Evolutionary conservation across 2,888 invertebrate genomes (phyloP).

Genomic region (Acronicta alni): DNA sequence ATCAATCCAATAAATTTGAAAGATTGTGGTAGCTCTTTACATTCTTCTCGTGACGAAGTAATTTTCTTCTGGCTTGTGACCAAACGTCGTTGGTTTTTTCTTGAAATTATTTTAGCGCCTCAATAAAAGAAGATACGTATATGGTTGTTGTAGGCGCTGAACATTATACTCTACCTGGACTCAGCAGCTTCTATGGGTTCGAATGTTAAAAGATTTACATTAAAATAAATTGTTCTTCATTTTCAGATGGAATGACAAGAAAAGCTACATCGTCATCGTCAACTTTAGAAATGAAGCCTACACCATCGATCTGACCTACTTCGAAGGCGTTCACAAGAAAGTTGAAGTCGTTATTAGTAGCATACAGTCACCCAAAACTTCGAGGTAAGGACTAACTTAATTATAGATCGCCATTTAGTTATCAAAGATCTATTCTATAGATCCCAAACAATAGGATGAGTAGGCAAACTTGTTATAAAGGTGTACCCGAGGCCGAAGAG

Average conservation of each 20-base stretch:
- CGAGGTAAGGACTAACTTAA: constrained; percentile 79
- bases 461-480: constrained; percentile 6
- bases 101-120: too few species aligned
- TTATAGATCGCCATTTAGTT: neutral
- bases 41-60: too few species aligned
- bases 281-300: constrained; percentile 88
- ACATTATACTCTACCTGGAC: too few species aligned
- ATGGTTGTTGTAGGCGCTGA: too few species aligned
- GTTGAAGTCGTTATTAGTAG: constrained; percentile 86
- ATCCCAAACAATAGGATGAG: constrained; percentile 3
- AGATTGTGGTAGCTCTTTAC: too few species aligned
- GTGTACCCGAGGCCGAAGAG: constrained; percentile 7
- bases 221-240: neutral
- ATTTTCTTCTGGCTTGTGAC: too few species aligned
- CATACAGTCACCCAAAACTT: constrained; percentile 81
- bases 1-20: too few species aligned
- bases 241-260: constrained; percentile 68
- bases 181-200: too few species aligned
- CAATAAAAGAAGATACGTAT: too few species aligned
- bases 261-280: constrained; percentile 83
- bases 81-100: too few species aligned
- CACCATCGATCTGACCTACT: constrained; percentile 87
- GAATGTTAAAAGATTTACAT: too few species aligned
- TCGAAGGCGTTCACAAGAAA: constrained; percentile 79
- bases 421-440: neutral